Conservation (phyloP, 2,113 vertebrate species). For the Arvicanthis niloticus region DNA sequence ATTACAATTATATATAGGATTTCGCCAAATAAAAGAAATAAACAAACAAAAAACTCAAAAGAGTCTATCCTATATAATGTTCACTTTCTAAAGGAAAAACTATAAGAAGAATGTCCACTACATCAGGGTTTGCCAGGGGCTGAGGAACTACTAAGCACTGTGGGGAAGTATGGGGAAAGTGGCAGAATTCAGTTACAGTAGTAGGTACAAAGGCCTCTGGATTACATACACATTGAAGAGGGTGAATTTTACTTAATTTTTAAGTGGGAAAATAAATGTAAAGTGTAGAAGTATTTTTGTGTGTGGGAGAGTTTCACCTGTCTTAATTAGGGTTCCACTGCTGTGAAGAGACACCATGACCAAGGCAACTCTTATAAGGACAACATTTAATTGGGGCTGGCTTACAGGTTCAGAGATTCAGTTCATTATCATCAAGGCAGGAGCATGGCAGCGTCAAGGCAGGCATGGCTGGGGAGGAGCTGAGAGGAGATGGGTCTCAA, state of each 20-base stretch:
- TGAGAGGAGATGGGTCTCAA: too few species aligned
- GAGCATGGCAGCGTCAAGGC: too few species aligned
- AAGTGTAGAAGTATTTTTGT: not conserved
- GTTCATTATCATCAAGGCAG: too few species aligned
- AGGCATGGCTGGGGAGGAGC: too few species aligned
- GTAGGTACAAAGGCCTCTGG: not conserved
- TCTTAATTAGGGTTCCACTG: too few species aligned
- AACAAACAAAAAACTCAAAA: not conserved
- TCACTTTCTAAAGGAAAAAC: not conserved
- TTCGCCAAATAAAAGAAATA: not conserved
- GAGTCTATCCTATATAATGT: not conserved
- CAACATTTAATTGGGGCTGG: too few species aligned
- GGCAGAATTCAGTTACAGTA: not conserved
- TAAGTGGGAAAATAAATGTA: not conserved
- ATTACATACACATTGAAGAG: not conserved
- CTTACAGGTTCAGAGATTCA: too few species aligned
- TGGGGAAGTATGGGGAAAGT: not conserved
- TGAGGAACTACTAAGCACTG: not conserved
- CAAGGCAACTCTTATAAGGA: too few species aligned
- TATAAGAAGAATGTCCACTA: too few species aligned
- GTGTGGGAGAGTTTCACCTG: too few species aligned
- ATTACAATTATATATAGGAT: not conserved
- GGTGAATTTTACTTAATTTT: not conserved
- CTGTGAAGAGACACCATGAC: too few species aligned
- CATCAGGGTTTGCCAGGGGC: not conserved